phyloP scores from a whole-genome alignment of 2,797 vertebrate species.

The Thalassophryne amazonica region DNA sequence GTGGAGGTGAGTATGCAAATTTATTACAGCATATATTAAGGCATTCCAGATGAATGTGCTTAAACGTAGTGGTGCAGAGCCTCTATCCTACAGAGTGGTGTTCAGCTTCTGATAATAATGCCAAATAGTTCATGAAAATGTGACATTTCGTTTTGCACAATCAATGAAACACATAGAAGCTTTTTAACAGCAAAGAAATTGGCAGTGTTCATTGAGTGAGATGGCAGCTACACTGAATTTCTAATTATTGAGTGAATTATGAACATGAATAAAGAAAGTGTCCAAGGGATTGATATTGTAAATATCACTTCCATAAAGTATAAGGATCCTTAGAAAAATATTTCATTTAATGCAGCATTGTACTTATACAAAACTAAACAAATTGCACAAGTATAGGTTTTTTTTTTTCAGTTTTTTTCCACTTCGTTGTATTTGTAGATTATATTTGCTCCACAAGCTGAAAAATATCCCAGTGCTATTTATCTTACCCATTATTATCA shows the following conservation, averaged over 20 bases:
- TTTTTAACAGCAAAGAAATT: conserved; percentile 44
- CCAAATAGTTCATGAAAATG: conserved; percentile 34
- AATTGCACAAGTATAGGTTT: conserved; percentile 32
- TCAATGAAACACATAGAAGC: conserved; percentile 45
- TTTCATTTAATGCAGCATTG: conserved; percentile 76
- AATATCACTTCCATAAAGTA: conserved; percentile 66
- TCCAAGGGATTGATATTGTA: conserved; percentile 48
- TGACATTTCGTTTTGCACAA: conserved; percentile 45
- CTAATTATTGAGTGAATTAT: conserved; percentile 22
- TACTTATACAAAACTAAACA: conserved; percentile 70
- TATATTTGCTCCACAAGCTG: conserved; percentile 4
- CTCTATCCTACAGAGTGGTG: conserved; percentile 26
- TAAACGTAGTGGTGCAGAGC: conserved; percentile 39
- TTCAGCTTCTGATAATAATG: conserved; percentile 15
- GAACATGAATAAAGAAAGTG: conserved; percentile 44
- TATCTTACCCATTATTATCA: neutral
- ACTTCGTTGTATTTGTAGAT: conserved; percentile 12
- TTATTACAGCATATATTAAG: conserved; percentile 51
- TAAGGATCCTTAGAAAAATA: conserved; percentile 82
- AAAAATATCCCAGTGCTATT: neutral
- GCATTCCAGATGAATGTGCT: conserved; percentile 47
- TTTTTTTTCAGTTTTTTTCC: neutral
- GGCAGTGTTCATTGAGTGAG: conserved; percentile 57
- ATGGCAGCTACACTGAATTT: conserved; percentile 30
- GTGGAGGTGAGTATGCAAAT: conserved; percentile 20